A percentile compares a stretch with the other conserved stretches of the same genome.
Conservation (phyloP, 2,797 vertebrate species). For the Darevskia nairensis region DNA sequence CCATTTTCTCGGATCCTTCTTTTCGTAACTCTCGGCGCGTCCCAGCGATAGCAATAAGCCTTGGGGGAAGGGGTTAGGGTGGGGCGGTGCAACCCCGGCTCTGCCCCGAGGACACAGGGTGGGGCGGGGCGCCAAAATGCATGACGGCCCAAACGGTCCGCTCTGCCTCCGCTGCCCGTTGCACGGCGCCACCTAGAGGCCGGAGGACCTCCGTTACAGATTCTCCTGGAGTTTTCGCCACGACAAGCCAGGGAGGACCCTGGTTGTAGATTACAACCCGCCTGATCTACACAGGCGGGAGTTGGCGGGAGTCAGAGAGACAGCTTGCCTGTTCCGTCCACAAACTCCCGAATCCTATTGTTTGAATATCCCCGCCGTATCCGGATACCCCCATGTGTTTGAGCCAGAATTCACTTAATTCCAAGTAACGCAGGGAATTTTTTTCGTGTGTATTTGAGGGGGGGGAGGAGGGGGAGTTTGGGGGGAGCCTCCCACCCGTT, state of each 20-base stretch:
- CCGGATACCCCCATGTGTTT: not conserved
- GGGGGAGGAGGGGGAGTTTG: too few relatives aligned
- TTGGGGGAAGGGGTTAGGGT: not conserved
- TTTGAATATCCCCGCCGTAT: not conserved
- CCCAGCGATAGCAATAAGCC: constrained; percentile 76
- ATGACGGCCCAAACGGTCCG: not conserved
- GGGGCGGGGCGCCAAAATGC: constrained; percentile 26
- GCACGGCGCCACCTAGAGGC: not conserved
- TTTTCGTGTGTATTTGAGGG: not conserved
- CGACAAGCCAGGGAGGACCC: not conserved
- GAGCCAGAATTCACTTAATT: not conserved
- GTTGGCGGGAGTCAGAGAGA: fast-evolving
- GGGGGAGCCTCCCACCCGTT: not conserved
- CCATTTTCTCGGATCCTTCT: not conserved
- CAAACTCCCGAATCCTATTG: not conserved
- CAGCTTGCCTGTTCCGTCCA: not conserved
- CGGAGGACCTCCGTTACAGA: not conserved
- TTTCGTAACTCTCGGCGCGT: not conserved
- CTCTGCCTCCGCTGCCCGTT: not conserved
- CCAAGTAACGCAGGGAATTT: not conserved
- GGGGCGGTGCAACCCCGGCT: not conserved
- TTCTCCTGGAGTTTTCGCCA: too few relatives aligned
- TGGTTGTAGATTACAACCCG: not conserved
- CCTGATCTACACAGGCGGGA: not conserved
- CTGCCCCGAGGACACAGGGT: not conserved